These are phyloP conservation scores for Entelurus aequoreus DNA, from an alignment of 2,113 vertebrate species.

Conservation along the genomic window DNA sequence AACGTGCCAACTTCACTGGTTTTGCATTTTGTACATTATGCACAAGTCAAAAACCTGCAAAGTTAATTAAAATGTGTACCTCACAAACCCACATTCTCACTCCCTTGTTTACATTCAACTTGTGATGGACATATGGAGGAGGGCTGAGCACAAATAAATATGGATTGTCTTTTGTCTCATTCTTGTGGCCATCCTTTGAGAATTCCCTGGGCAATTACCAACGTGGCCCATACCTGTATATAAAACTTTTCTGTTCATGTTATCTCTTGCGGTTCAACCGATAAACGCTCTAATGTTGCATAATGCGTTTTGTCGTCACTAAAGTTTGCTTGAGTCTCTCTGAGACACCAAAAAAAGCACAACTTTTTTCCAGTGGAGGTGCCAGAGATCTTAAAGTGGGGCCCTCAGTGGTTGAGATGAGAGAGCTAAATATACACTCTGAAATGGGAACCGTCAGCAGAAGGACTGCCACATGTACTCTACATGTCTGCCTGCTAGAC, in stretches of 20 bases:
- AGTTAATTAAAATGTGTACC: too few relatives aligned
- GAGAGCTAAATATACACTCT: neutral
- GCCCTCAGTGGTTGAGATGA: neutral
- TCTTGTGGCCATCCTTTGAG: too few relatives aligned
- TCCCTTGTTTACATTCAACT: too few relatives aligned
- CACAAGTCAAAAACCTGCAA: too few relatives aligned
- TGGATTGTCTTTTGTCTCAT: too few relatives aligned
- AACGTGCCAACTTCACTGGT: too few relatives aligned
- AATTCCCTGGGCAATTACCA: too few relatives aligned
- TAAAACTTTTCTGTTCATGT: neutral
- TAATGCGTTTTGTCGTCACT: neutral
- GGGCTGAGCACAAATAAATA: too few relatives aligned
- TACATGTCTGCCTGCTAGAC: neutral
- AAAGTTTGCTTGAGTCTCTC: neutral
- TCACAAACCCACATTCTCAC: too few relatives aligned
- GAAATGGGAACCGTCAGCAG: neutral
- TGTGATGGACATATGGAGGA: too few relatives aligned
- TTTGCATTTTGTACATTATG: too few relatives aligned
- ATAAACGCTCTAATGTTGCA: neutral
- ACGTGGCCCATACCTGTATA: neutral
- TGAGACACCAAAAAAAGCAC: constrained; percentile 1
- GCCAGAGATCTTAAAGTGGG: neutral
- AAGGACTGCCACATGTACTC: neutral
- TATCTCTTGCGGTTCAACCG: neutral
- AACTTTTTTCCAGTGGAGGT: constrained; percentile 2